Base-by-base conservation (phyloP, 2,888 invertebrate genomes). In the Diabrotica balteata region DNA sequence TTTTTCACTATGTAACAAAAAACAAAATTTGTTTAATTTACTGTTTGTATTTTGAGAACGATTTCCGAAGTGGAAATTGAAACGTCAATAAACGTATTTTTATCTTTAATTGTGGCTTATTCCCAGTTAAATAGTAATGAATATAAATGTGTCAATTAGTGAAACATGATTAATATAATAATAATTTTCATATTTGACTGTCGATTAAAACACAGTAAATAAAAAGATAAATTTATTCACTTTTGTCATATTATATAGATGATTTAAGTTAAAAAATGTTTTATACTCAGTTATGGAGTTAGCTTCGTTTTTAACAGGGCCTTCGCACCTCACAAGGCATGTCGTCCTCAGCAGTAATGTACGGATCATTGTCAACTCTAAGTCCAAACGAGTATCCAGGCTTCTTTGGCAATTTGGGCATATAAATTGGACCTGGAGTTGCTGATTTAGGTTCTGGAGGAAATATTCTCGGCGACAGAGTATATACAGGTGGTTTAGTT, bases 311-410 rank as follows among this genome's bases (percentile, higher is more conserved):
- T 32, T 57, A 57, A 17, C 55, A 57, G 4, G 57, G 57, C 32
- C 46, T 64, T 52, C 71, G 60, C 17, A 70, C 70, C 1, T 75
- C 59, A 51, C 76, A 76, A 1, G 75, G 75, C 73, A 75, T 75
- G 59, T 87, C 86, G 77, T 90, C 90, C 66, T 88, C 86, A 42
- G 86, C 85, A 59, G 89, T 87, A 73, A 90, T 86, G 32, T 32
- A 32, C 7, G 89, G 87, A 50, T 86, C 85, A 11, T 85, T 86
- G 79, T 89, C 88, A 68, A 86, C 85, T 55, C 90, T 88, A 17
- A 85, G 84, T 45, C 90, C 90, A 79, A 90, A 90, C 22, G 89
- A 89, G 77, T 86, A 90, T 44, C 86, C 82, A 75, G 53, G 82
- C 46, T 67, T 59, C 44, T 71, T 75, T 5, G 72, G 70, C 52